Evolutionary conservation across 2,888 invertebrate genomes (phyloP).

Genomic region (Agrochola macilenta): DNA sequence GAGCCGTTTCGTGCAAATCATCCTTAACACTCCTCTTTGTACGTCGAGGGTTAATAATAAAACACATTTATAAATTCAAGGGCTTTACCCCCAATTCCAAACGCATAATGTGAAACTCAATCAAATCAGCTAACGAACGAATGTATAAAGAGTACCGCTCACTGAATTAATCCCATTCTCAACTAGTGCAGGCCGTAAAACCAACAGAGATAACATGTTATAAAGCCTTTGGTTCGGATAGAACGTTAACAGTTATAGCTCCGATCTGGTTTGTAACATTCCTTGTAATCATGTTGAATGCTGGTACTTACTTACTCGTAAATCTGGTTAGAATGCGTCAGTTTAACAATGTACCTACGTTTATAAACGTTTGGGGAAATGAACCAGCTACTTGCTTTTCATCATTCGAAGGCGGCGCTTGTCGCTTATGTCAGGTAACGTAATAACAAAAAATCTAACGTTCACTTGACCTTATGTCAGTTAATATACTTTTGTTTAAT

Average conservation of each 20-base stretch:
- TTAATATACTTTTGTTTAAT: too few species aligned
- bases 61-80: constrained; percentile 18
- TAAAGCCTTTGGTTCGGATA: constrained; percentile 61
- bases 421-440: constrained; percentile 28
- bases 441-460: background rate
- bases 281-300: constrained; percentile 56
- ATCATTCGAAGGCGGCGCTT: constrained; percentile 14
- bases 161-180: constrained; percentile 57
- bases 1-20: too few species aligned
- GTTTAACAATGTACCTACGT: constrained; percentile 41
- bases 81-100: constrained; percentile 16
- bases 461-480: too few species aligned
- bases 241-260: constrained; percentile 65
- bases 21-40: background rate
- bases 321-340: constrained; percentile 48
- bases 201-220: constrained; percentile 57
- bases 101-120: constrained; percentile 49
- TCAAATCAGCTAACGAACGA: constrained; percentile 54
- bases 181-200: constrained; percentile 63
- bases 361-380: constrained; percentile 34
- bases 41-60: constrained; percentile 1
- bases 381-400: constrained; percentile 10
- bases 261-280: constrained; percentile 61
- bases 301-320: constrained; percentile 56
- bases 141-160: constrained; percentile 53